Evolutionary conservation across 2,113 vertebrate genomes (phyloP).

Genomic region (Loxodonta africana): DNA sequence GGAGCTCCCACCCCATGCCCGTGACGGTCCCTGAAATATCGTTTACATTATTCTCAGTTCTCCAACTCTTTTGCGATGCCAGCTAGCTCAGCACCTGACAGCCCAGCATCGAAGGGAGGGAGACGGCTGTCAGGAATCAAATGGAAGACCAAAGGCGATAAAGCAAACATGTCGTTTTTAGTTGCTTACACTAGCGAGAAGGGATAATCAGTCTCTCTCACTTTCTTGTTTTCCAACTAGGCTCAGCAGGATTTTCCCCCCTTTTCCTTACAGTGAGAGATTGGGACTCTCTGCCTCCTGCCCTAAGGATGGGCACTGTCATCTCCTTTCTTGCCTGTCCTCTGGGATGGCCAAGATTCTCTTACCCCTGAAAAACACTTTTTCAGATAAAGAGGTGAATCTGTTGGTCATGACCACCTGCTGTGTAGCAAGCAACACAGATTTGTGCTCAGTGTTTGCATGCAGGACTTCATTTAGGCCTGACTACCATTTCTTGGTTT

Average conservation of each 20-base stretch:
- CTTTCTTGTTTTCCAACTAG: constrained; percentile 69
- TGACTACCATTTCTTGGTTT: background rate
- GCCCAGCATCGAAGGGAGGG: background rate
- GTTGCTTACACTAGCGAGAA: constrained; percentile 65
- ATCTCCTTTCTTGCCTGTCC: background rate
- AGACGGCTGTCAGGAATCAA: constrained; percentile 63
- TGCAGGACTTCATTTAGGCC: background rate
- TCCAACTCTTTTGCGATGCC: background rate
- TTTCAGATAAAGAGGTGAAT: background rate
- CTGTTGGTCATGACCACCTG: rapidly evolving
- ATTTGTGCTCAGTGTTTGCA: rapidly evolving
- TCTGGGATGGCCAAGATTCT: background rate
- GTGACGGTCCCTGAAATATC: constrained; percentile 36
- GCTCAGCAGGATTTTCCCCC: background rate
- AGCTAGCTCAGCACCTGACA: background rate
- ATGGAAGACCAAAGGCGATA: constrained; percentile 75
- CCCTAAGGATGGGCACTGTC: background rate
- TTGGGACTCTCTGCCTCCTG: background rate
- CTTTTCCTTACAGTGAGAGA: constrained; percentile 3
- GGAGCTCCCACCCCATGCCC: constrained; percentile 7
- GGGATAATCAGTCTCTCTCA: constrained; percentile 7
- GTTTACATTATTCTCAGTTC: constrained; percentile 51
- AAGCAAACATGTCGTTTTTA: constrained; percentile 70
- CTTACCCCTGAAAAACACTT: background rate
- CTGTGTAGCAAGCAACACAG: too few relatives aligned